Percentiles rank a stretch among this genome's conserved stretches.
Evolutionary conservation across 1,140 invertebrate species (phyloP).

Genomic region (Drosophila eugracilis): DNA sequence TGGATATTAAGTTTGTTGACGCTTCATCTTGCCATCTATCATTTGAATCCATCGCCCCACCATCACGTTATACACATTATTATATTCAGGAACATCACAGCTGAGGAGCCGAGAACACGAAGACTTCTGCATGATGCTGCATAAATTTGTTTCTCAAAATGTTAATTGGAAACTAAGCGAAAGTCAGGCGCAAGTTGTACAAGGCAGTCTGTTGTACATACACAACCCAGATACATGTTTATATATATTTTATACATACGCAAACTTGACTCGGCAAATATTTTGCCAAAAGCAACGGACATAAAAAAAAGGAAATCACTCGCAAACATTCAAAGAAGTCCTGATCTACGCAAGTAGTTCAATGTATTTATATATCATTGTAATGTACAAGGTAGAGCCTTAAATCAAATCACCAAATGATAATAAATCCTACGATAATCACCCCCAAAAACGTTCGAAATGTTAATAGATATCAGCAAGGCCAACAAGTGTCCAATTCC

Average conservation of each 20-base stretch:
- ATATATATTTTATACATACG: constrained; percentile 18
- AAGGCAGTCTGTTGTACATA: constrained; percentile 34
- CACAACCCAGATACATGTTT: constrained; percentile 12
- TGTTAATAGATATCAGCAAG: constrained; percentile 6
- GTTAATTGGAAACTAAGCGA: constrained; percentile 47
- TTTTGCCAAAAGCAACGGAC: constrained; percentile 9
- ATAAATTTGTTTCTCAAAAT: constrained; percentile 50
- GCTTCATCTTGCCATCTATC: constrained; percentile 17
- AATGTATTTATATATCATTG: constrained; percentile 48
- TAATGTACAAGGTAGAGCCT: constrained; percentile 53
- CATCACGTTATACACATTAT: constrained; percentile 25
- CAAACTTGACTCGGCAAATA: constrained; percentile 14
- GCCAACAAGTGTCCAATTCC: constrained; percentile 43
- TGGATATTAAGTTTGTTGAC: constrained; percentile 9
- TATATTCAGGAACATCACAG: constrained; percentile 18
- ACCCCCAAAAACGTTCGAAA: constrained; percentile 5
- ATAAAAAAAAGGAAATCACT: background rate
- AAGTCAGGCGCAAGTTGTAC: constrained; percentile 33
- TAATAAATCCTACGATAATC: constrained; percentile 50
- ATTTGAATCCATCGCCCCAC: constrained; percentile 7
- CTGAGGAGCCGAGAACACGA: constrained; percentile 13
- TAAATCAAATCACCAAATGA: constrained; percentile 53
- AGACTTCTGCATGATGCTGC: constrained; percentile 23
- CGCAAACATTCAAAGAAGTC: constrained; percentile 21
- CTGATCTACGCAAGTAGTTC: constrained; percentile 36